phyloP scores from a whole-genome alignment of 2,113 vertebrate genomes.

The Callipepla californica region DNA sequence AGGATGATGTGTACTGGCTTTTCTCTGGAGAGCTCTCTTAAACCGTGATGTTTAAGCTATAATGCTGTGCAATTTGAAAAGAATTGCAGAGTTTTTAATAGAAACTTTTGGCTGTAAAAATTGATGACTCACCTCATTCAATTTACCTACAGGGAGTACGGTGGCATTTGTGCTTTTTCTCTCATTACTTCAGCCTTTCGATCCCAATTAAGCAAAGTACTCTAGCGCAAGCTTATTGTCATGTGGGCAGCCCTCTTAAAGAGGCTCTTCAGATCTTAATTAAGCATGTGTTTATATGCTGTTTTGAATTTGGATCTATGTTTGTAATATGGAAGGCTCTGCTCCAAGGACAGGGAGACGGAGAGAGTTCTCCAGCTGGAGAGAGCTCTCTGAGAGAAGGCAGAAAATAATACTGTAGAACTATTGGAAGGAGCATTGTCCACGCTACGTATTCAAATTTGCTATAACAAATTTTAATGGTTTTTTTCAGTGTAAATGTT shows the following conservation, averaged over 20 bases:
- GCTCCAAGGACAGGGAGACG: neutral
- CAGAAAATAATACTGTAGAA: neutral
- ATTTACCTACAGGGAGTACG: neutral
- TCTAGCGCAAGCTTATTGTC: neutral
- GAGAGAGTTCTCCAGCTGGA: neutral
- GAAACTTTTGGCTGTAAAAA: neutral
- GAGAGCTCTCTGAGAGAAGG: neutral
- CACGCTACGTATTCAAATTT: neutral
- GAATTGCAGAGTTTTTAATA: neutral
- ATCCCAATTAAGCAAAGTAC: neutral
- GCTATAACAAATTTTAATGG: neutral
- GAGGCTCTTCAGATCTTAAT: neutral
- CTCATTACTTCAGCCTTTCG: neutral
- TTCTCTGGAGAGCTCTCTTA: neutral
- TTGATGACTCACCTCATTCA: neutral
- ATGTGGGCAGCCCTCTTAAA: neutral
- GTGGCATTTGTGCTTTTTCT: accelerated
- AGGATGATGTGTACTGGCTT: neutral
- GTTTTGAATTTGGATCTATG: neutral
- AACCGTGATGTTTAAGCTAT: neutral
- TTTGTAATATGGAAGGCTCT: neutral
- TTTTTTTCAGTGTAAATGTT: neutral
- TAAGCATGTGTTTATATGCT: neutral
- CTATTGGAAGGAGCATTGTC: neutral
- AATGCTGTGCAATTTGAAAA: neutral